phyloP scores from a whole-genome alignment of 2,888 invertebrate genomes.

The Athalia rosae region DNA sequence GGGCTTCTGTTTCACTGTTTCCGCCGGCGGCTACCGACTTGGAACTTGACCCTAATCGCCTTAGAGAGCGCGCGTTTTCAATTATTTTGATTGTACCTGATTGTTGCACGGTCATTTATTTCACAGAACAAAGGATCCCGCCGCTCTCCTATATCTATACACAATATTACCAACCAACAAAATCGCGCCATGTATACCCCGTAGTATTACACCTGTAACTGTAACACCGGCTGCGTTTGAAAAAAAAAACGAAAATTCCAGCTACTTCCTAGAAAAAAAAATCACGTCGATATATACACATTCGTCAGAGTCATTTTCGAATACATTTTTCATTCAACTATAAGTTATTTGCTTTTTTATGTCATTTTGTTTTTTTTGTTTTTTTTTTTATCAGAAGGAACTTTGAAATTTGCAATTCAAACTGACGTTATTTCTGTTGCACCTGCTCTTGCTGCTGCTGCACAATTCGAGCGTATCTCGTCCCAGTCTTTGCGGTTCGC shows the following conservation, averaged over 20 bases:
- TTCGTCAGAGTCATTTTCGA: too few species aligned
- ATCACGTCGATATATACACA: too few species aligned
- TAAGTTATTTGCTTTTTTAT: too few species aligned
- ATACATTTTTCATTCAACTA: too few species aligned
- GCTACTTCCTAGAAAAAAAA: too few species aligned
- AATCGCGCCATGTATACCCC: slow-evolving; percentile 3
- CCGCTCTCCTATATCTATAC: slow-evolving; percentile 22
- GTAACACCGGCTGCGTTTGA: too few species aligned
- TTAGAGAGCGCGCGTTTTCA: slow-evolving; percentile 53
- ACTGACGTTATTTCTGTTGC: too few species aligned
- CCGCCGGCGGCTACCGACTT: slow-evolving; percentile 68
- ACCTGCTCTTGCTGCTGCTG: too few species aligned
- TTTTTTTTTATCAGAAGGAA: too few species aligned
- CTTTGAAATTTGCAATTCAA: too few species aligned
- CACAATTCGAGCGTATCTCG: slow-evolving; percentile 48
- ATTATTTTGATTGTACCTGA: slow-evolving; percentile 49
- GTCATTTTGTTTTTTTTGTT: too few species aligned
- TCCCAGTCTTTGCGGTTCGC: slow-evolving; percentile 51
- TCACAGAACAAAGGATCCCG: slow-evolving; percentile 41
- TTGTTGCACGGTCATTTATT: slow-evolving; percentile 47
- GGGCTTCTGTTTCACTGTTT: slow-evolving; percentile 70
- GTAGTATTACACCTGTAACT: not conserved
- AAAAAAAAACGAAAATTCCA: too few species aligned
- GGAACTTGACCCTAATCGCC: slow-evolving; percentile 68
- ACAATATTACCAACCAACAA: not conserved